Evolutionary conservation across 2,888 invertebrate genomes (phyloP).

Genomic region (Prionchulus punctatus): DNA sequence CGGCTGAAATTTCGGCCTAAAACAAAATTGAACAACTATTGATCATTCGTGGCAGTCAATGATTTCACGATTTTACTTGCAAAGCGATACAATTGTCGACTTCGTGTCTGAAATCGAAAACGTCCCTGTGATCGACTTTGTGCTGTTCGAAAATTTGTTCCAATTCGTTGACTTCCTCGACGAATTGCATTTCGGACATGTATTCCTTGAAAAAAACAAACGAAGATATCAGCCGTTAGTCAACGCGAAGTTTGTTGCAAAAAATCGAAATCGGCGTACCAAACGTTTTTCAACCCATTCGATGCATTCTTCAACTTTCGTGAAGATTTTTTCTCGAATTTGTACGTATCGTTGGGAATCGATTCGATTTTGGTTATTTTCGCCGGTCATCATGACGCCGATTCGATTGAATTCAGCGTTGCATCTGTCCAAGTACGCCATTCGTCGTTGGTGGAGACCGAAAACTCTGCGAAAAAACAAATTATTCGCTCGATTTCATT

Average conservation of each 20-base stretch:
- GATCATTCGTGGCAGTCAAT: background rate
- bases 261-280: constrained; percentile 26
- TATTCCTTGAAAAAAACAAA: constrained; percentile 50
- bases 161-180: constrained; percentile 68
- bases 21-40: constrained; percentile 4
- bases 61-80: constrained; percentile 42
- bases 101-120: constrained; percentile 78
- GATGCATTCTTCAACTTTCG: constrained; percentile 69
- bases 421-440: constrained; percentile 6
- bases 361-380: no score
- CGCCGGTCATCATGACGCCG: background rate
- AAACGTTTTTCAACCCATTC: constrained; percentile 81
- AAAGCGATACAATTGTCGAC: constrained; percentile 66
- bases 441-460: constrained; percentile 8
- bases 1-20: constrained; percentile 59
- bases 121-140: constrained; percentile 69
- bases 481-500: no score
- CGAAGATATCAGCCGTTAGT: background rate
- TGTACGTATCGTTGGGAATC: background rate
- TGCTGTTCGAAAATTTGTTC: constrained; percentile 72
- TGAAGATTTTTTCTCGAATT: constrained; percentile 56
- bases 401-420: no score
- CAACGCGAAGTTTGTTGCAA: background rate
- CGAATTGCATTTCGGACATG: constrained; percentile 72
- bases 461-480: constrained; percentile 3